Conservation (phyloP, 2,888 invertebrate genomes). For the Drosophila acutilabella region DNA sequence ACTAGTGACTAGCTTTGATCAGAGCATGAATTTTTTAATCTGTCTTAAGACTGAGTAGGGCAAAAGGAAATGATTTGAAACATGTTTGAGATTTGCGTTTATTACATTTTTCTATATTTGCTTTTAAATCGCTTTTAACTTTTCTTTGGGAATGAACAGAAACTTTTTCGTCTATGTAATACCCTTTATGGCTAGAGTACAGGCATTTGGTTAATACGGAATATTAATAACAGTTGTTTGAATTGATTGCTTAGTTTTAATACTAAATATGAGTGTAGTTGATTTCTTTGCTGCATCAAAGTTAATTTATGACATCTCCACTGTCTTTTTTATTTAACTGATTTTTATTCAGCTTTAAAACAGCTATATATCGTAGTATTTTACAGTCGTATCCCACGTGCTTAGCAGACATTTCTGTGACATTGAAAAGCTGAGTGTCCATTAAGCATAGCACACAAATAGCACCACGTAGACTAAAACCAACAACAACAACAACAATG, state of each 20-base stretch:
- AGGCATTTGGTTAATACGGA: too few species aligned
- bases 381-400: not conserved
- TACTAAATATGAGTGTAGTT: too few species aligned
- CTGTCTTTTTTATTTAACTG: too few species aligned
- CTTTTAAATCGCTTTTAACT: not conserved
- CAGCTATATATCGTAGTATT: not conserved
- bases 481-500: slow-evolving; percentile 13
- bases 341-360: not conserved
- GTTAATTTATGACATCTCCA: too few species aligned
- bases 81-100: not conserved
- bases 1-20: slow-evolving; percentile 4
- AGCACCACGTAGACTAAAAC: slow-evolving; percentile 5
- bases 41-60: not conserved
- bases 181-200: not conserved
- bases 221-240: too few species aligned
- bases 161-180: not conserved
- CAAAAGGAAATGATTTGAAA: not conserved
- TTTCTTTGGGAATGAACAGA: not conserved
- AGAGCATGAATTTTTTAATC: not conserved
- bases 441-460: slow-evolving; percentile 17
- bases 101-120: not conserved
- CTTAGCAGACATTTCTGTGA: not conserved
- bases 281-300: too few species aligned
- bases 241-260: too few species aligned
- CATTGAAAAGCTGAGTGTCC: slow-evolving; percentile 7